Evolutionary conservation across 2,113 vertebrate species (phyloP).

Genomic region (Prietella phreatophila): DNA sequence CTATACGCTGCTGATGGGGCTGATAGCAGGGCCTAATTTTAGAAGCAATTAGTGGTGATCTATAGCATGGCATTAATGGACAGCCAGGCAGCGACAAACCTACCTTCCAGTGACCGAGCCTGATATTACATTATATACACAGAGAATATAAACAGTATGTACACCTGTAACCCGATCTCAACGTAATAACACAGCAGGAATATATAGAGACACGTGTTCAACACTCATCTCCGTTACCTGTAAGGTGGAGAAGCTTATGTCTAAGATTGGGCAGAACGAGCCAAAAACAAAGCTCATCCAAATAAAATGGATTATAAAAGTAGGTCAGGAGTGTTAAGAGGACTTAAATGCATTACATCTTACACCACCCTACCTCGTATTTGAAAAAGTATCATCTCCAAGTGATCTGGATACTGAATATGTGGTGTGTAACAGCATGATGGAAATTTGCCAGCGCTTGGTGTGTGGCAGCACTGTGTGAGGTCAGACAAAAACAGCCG

Average conservation of each 20-base stretch:
- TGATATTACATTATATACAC: not conserved
- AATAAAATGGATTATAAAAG: not conserved
- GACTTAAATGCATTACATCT: not conserved
- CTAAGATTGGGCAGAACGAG: not conserved
- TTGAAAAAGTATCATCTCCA: not conserved
- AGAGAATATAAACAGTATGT: not conserved
- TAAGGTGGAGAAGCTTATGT: not conserved
- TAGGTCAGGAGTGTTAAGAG: not conserved
- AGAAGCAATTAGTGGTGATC: constrained; percentile 57
- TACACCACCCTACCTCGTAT: not conserved
- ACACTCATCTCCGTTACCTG: not conserved
- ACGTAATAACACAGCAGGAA: not conserved
- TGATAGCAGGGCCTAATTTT: constrained; percentile 58
- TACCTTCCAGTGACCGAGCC: not conserved
- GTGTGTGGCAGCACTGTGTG: constrained; percentile 9
- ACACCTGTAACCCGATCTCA: not conserved
- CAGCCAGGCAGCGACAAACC: constrained; percentile 16
- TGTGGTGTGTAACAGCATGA: not conserved
- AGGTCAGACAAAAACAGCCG: constrained; percentile 37
- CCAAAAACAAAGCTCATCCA: not conserved
- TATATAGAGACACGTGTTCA: not conserved
- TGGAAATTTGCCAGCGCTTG: not conserved
- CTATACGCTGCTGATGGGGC: constrained; percentile 52
- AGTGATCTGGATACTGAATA: not conserved
- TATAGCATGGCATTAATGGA: constrained; percentile 26